Percentiles rank a stretch among this genome's conserved stretches.
Conservation (phyloP, 2,113 vertebrate species). For the Petromus typicus region DNA sequence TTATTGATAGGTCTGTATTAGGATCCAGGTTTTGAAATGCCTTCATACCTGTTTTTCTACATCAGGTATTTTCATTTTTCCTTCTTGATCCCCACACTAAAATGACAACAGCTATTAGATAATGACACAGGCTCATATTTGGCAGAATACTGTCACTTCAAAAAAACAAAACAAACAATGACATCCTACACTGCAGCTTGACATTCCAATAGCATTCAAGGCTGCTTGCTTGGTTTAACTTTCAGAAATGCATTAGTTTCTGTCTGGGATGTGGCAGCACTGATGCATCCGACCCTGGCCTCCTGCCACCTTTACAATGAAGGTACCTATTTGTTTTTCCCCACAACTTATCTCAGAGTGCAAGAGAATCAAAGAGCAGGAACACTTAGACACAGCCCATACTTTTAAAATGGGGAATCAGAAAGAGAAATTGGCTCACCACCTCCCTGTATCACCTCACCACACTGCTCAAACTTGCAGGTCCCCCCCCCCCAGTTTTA, state of each 20-base stretch:
- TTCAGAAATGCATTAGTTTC: not conserved
- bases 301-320: slow-evolving; percentile 43
- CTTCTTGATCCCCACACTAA: slow-evolving; percentile 39
- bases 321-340: not conserved
- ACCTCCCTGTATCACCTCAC: not conserved
- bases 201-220: not conserved
- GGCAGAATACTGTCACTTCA: slow-evolving; percentile 64
- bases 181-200: not conserved
- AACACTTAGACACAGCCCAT: not conserved
- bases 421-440: not conserved
- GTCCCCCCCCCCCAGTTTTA: not conserved
- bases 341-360: slow-evolving; percentile 44
- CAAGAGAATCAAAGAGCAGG: not conserved
- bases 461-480: too few species aligned
- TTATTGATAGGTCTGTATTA: slow-evolving; percentile 46
- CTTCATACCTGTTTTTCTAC: slow-evolving; percentile 23
- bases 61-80: slow-evolving; percentile 34
- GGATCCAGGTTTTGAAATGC: slow-evolving; percentile 63
- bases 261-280: not conserved
- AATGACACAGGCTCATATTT: slow-evolving; percentile 68
- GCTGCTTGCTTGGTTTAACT: not conserved
- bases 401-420: not conserved
- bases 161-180: slow-evolving; percentile 60
- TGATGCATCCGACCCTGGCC: not conserved
- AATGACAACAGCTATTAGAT: slow-evolving; percentile 53